Conservation (phyloP, 2,888 invertebrate species). For the Venustoraphidia nigricollis region DNA sequence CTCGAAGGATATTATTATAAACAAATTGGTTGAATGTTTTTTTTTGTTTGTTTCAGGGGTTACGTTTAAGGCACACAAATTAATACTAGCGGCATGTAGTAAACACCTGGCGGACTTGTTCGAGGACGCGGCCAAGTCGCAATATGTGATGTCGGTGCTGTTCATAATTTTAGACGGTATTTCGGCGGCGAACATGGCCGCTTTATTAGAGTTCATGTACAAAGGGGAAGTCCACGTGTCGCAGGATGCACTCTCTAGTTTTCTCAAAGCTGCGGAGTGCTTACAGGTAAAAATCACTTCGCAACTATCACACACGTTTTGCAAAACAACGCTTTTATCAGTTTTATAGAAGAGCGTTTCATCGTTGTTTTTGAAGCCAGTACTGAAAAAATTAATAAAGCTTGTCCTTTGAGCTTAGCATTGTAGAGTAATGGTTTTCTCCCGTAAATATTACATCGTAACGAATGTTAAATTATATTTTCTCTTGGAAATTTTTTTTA, state of each 20-base stretch:
- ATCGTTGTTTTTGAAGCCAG: slow-evolving; percentile 1
- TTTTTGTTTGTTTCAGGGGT: slow-evolving; percentile 45
- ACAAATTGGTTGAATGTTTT: neutral
- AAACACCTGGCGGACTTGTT: slow-evolving; percentile 85
- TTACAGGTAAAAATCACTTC: slow-evolving; percentile 49
- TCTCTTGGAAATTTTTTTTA: too few relatives aligned
- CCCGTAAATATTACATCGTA: too few relatives aligned
- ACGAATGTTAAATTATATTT: too few relatives aligned
- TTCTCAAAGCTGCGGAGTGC: slow-evolving; percentile 81
- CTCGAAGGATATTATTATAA: too few relatives aligned
- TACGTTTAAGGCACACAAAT: slow-evolving; percentile 80
- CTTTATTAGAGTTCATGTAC: slow-evolving; percentile 85
- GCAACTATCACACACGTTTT: neutral
- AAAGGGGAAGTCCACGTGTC: slow-evolving; percentile 88
- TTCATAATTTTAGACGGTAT: slow-evolving; percentile 84
- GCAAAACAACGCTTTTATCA: neutral
- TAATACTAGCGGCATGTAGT: slow-evolving; percentile 84
- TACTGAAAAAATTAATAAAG: too few relatives aligned
- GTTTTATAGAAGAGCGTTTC: neutral
- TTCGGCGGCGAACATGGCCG: slow-evolving; percentile 79
- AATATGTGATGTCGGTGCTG: slow-evolving; percentile 46
- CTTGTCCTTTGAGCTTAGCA: too few relatives aligned
- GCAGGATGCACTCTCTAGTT: slow-evolving; percentile 80
- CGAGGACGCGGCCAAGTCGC: slow-evolving; percentile 68
- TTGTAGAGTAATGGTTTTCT: too few relatives aligned